phyloP scores from a whole-genome alignment of 2,797 vertebrate species.

The Gastrophryne carolinensis region DNA sequence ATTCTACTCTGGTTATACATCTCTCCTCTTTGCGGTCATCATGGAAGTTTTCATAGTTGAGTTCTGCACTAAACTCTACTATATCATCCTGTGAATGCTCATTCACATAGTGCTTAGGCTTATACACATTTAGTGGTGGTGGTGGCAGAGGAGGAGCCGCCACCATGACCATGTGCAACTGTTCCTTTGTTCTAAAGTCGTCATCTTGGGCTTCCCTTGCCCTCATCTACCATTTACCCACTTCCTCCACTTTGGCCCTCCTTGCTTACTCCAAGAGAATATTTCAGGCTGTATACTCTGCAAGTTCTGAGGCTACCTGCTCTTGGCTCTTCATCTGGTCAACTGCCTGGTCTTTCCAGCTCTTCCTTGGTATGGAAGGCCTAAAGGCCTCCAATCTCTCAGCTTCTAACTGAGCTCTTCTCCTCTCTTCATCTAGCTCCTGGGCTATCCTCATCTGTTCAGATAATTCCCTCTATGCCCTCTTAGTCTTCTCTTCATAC shows the following conservation, averaged over 20 bases:
- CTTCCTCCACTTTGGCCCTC: slow-evolving; percentile 85
- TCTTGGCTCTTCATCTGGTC: slow-evolving; percentile 89
- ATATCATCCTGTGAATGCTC: slow-evolving; percentile 79
- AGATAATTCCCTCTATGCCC: slow-evolving; percentile 86
- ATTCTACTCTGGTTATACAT: slow-evolving; percentile 89
- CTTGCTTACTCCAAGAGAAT: slow-evolving; percentile 83
- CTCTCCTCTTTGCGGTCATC: slow-evolving; percentile 87
- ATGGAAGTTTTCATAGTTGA: slow-evolving; percentile 77
- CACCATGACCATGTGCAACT: slow-evolving; percentile 83
- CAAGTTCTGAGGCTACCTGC: slow-evolving; percentile 87
- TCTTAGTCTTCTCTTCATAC: slow-evolving; percentile 88
- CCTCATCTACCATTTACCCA: slow-evolving; percentile 81
- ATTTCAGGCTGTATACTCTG: slow-evolving; percentile 84
- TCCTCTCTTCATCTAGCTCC: slow-evolving; percentile 84
- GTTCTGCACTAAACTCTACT: slow-evolving; percentile 81
- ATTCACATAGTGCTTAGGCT: slow-evolving; percentile 74
- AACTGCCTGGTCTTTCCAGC: slow-evolving; percentile 78
- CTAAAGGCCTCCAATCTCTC: slow-evolving; percentile 81
- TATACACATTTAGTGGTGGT: slow-evolving; percentile 65
- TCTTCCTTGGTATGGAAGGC: slow-evolving; percentile 89
- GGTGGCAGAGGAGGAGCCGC: slow-evolving; percentile 78
- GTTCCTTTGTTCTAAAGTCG: slow-evolving; percentile 86
- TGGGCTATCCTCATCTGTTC: slow-evolving; percentile 83
- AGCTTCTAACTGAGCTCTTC: slow-evolving; percentile 80
- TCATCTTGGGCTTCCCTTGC: slow-evolving; percentile 85